Percentiles rank a stretch among this genome's conserved stretches.
These are phyloP conservation scores for Phenganax stokvisi DNA, from an alignment of 92 coral and sea anemone genomes.

Conservation along the genomic window DNA sequence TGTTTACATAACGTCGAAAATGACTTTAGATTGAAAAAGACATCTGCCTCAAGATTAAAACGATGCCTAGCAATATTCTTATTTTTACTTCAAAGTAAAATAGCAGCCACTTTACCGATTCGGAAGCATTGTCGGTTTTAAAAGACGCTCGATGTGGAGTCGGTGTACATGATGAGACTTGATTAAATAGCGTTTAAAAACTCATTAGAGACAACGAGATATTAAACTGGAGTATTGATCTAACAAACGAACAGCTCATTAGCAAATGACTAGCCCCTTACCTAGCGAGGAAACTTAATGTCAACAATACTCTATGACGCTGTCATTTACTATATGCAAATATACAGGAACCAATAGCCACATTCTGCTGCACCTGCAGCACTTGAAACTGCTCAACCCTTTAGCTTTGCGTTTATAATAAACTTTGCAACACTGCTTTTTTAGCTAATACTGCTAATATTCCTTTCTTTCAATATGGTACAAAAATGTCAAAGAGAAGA, in stretches of 20 bases:
- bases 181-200: constrained; percentile 37
- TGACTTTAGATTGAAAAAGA: constrained; percentile 13
- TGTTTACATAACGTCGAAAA: constrained; percentile 30
- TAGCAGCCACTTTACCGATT: not conserved
- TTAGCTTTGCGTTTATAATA: constrained; percentile 14
- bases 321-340: constrained; percentile 31
- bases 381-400: constrained; percentile 6
- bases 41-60: constrained; percentile 23
- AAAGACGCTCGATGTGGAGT: too few relatives aligned
- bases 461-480: not conserved
- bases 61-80: not conserved
- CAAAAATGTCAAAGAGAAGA: not conserved
- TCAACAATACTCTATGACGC: constrained; percentile 24
- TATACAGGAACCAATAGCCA: constrained; percentile 19
- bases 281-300: constrained; percentile 14
- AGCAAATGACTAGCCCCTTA: not conserved
- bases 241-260: constrained; percentile 38
- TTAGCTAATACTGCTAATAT: constrained; percentile 3
- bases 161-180: constrained; percentile 16
- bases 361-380: constrained; percentile 1
- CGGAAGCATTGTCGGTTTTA: too few relatives aligned
- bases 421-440: not conserved
- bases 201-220: constrained; percentile 41
- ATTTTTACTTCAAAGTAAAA: not conserved
- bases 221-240: constrained; percentile 39